phyloP scores from a whole-genome alignment of 2,797 vertebrate species.

The Enteromius radiatus region DNA sequence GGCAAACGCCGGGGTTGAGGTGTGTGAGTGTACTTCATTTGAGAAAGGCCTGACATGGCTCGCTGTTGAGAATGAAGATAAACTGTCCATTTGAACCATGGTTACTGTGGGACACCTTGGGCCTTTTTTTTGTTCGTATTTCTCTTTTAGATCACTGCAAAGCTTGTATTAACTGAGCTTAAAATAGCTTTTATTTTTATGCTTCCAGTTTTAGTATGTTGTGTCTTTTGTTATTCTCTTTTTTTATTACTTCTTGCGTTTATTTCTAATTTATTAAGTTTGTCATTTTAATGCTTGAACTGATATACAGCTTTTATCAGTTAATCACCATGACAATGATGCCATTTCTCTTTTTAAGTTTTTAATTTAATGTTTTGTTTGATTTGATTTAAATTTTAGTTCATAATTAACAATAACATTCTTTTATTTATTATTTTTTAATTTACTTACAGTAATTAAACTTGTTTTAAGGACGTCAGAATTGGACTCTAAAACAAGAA shows the following conservation, averaged over 20 bases:
- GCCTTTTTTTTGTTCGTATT: constrained; percentile 19
- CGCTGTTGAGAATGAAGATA: constrained; percentile 61
- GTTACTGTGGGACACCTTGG: constrained; percentile 49
- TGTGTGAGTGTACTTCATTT: constrained; percentile 58
- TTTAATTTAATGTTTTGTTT: not conserved
- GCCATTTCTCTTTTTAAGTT: no score
- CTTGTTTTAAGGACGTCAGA: no score
- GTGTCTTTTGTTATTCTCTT: no score
- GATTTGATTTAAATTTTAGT: not conserved
- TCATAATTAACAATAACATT: no score
- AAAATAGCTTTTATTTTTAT: not conserved
- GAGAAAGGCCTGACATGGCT: constrained; percentile 58
- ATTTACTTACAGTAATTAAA: not conserved
- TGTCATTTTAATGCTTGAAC: no score
- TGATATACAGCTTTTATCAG: no score
- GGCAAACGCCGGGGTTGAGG: constrained; percentile 53
- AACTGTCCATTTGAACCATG: constrained; percentile 57
- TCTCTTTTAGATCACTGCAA: constrained; percentile 5
- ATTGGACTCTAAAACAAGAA: not conserved
- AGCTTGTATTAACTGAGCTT: not conserved
- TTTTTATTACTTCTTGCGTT: no score
- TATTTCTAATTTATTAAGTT: no score
- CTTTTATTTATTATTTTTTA: not conserved
- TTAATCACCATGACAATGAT: no score
- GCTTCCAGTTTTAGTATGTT: not conserved